A percentile compares a stretch with the other conserved stretches of the same genome.
These are phyloP conservation scores for Gallinago paraguaiae DNA, from an alignment of 2,113 vertebrate species.

Conservation along the genomic window DNA sequence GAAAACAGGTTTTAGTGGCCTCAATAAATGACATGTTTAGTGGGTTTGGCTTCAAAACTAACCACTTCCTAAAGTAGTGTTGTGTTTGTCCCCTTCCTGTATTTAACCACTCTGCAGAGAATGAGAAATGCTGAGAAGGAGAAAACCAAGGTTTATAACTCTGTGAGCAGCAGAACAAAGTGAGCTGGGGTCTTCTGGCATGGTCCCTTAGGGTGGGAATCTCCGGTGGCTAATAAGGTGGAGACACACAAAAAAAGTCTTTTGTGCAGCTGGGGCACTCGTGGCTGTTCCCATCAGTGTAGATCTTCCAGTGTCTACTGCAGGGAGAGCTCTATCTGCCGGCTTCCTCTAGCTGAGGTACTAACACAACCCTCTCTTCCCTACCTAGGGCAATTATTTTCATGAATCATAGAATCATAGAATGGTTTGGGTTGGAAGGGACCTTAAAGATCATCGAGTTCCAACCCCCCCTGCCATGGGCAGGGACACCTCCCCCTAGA, in stretches of 20 bases:
- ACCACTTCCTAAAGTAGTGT: background rate
- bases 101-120: constrained; percentile 4
- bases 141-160: background rate
- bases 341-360: background rate
- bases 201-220: background rate
- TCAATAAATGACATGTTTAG: background rate
- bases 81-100: background rate
- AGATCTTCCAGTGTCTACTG: background rate
- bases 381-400: background rate
- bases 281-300: rapidly evolving
- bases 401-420: background rate
- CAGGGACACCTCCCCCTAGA: too few relatives aligned
- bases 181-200: background rate
- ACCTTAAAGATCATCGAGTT: too few relatives aligned
- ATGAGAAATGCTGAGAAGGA: background rate
- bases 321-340: background rate
- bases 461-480: too few relatives aligned
- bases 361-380: background rate
- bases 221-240: background rate
- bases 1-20: background rate
- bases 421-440: too few relatives aligned
- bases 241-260: background rate
- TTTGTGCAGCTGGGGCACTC: background rate
- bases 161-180: background rate
- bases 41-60: constrained; percentile 22